Conservation (phyloP, 2,888 invertebrate genomes). For the Brenthis hecate region DNA sequence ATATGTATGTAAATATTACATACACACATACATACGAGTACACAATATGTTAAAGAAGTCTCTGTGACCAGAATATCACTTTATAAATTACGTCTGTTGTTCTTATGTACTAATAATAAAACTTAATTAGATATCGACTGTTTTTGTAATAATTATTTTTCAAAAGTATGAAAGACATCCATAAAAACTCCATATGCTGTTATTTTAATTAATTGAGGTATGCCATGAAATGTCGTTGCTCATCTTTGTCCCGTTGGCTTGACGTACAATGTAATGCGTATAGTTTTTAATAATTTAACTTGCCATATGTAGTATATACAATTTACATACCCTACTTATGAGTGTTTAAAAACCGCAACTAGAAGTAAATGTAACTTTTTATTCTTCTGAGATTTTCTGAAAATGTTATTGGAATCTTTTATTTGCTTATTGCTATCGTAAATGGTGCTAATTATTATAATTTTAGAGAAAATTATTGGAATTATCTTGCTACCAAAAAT, state of each 20-base stretch:
- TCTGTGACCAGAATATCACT: too few species aligned
- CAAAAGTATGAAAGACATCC: slow-evolving; percentile 3
- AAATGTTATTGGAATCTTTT: slow-evolving; percentile 70
- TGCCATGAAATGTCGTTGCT: neutral
- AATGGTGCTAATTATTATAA: slow-evolving; percentile 81
- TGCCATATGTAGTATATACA: neutral
- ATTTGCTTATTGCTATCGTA: slow-evolving; percentile 81
- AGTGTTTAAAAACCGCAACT: too few species aligned
- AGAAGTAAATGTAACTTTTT: too few species aligned
- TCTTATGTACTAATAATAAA: slow-evolving; percentile 8
- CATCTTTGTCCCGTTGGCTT: neutral
- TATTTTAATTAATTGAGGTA: neutral
- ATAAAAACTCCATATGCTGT: slow-evolving; percentile 1
- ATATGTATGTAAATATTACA: too few species aligned
- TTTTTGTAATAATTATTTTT: neutral
- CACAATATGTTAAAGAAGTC: too few species aligned
- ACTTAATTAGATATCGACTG: neutral
- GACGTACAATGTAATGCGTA: neutral
- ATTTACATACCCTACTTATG: too few species aligned
- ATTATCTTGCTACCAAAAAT: slow-evolving; percentile 82
- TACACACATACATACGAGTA: too few species aligned
- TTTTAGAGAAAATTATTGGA: slow-evolving; percentile 79
- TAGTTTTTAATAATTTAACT: neutral
- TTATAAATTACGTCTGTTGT: too few species aligned
- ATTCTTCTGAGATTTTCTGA: slow-evolving; percentile 32